Conservation (phyloP, 2,113 vertebrate species). For the Leuciscus idus region DNA sequence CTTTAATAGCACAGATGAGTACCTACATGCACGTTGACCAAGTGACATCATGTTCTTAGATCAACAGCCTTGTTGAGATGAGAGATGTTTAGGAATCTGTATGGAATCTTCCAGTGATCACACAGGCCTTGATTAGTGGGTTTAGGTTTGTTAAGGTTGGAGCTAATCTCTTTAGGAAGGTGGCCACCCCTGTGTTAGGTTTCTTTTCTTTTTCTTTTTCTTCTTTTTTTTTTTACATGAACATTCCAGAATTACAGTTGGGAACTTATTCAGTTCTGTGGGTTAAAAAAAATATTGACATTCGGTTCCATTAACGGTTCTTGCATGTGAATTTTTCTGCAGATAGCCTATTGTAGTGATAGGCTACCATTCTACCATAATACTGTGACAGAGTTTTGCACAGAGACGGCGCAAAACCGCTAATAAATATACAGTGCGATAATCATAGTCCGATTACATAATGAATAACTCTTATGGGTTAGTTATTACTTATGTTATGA, state of each 20-base stretch:
- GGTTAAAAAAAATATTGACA: too few species aligned
- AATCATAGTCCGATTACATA: neutral
- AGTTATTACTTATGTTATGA: neutral
- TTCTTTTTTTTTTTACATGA: neutral
- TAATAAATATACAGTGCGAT: neutral
- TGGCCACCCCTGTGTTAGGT: neutral
- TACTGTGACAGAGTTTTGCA: neutral
- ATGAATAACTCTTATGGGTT: neutral
- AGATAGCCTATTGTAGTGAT: too few species aligned
- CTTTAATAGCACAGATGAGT: neutral
- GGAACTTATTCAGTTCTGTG: neutral
- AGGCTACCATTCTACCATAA: too few species aligned
- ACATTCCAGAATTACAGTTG: neutral
- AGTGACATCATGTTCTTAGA: neutral
- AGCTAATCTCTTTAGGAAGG: neutral
- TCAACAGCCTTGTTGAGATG: neutral
- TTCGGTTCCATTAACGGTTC: too few species aligned
- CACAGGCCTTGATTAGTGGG: neutral
- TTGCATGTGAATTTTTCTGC: too few species aligned
- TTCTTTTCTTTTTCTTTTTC: neutral
- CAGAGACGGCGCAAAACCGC: too few species aligned
- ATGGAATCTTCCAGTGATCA: neutral
- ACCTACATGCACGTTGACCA: neutral
- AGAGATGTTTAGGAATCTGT: neutral
- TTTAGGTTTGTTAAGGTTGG: neutral